A percentile compares a stretch with the other conserved stretches of the same genome.
Evolutionary conservation across 1,140 invertebrate genomes (phyloP).

Genomic region (Drosophila takahashii): DNA sequence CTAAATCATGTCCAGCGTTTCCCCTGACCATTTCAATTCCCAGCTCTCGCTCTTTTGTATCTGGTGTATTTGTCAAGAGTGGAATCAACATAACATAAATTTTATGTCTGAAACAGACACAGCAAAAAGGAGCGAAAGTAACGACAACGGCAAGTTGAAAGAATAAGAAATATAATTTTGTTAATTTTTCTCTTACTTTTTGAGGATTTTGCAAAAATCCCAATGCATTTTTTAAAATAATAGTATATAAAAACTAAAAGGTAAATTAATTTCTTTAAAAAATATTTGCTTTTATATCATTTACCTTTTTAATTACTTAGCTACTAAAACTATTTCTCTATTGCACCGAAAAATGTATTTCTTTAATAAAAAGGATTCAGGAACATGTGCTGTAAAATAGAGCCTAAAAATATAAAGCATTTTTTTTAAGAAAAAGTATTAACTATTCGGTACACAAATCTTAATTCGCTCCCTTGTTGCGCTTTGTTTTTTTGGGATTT

Average conservation of each 20-base stretch:
- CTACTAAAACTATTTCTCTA: too few species aligned
- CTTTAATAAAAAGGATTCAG: too few species aligned
- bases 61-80: slow-evolving; percentile 36
- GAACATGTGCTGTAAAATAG: too few species aligned
- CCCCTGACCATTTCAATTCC: slow-evolving; percentile 14
- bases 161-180: slow-evolving; percentile 61
- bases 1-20: slow-evolving; percentile 37
- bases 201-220: background rate
- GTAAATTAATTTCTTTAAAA: too few species aligned
- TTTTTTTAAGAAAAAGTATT: background rate
- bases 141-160: slow-evolving; percentile 21
- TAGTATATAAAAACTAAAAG: too few species aligned
- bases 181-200: slow-evolving; percentile 43
- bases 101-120: slow-evolving; percentile 39
- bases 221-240: background rate
- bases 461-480: background rate
- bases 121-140: background rate
- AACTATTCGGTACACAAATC: background rate
- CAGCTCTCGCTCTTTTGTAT: slow-evolving; percentile 7
- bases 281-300: background rate
- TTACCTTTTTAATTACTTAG: too few species aligned
- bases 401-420: background rate
- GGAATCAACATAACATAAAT: slow-evolving; percentile 57
- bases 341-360: too few species aligned
- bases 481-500: slow-evolving; percentile 3